phyloP scores from a whole-genome alignment of 1,140 invertebrate genomes.

The Drosophila navojoa region DNA sequence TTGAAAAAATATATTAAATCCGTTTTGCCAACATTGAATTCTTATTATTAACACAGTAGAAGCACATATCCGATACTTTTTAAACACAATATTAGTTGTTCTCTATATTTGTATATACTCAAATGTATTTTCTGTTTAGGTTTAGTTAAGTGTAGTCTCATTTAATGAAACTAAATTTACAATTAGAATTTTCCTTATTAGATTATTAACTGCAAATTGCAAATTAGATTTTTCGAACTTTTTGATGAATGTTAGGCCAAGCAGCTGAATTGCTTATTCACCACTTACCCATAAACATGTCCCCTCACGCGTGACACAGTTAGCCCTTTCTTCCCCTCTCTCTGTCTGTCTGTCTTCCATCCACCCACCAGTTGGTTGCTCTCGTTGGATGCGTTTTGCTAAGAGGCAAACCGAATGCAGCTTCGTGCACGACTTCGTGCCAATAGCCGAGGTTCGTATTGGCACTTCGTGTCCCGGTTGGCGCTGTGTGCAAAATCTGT shows the following conservation, averaged over 20 bases:
- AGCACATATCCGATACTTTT: too few species aligned
- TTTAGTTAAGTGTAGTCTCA: too few species aligned
- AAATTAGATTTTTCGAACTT: background rate
- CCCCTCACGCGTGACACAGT: conserved; percentile 8
- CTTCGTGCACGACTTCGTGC: conserved; percentile 1
- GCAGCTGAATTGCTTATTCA: background rate
- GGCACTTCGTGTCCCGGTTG: background rate
- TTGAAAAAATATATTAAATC: too few species aligned
- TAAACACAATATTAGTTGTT: too few species aligned
- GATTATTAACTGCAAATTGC: background rate
- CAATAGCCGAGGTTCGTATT: background rate
- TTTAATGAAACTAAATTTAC: too few species aligned
- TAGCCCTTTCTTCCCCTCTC: background rate
- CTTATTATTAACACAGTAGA: too few species aligned
- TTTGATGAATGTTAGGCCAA: background rate
- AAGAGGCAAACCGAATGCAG: conserved; percentile 9
- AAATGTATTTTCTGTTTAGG: too few species aligned
- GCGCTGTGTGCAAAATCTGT: conserved; percentile 47
- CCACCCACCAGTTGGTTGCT: background rate
- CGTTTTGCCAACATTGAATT: too few species aligned
- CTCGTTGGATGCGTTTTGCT: conserved; percentile 15
- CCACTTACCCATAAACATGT: background rate
- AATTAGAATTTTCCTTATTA: background rate
- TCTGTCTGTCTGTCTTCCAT: background rate
- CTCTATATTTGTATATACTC: too few species aligned